Conservation (phyloP, 2,797 vertebrate species). For the Vultur gryphus region DNA sequence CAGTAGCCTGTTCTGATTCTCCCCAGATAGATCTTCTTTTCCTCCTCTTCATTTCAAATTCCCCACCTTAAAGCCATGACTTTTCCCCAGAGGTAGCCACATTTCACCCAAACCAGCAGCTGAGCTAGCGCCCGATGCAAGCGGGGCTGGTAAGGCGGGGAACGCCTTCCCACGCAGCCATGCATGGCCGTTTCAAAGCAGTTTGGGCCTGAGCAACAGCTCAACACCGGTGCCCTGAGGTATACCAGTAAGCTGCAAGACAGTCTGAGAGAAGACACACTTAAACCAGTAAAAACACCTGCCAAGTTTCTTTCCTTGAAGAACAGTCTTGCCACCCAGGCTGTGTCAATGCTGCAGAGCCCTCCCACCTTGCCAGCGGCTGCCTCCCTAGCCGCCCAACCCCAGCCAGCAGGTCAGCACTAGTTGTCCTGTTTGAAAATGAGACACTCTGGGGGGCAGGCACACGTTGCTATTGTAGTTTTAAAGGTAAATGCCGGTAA, state of each 20-base stretch:
- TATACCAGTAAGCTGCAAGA: not conserved
- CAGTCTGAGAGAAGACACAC: not conserved
- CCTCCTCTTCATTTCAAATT: not conserved
- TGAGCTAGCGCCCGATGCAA: fast-evolving
- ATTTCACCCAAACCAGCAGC: not conserved
- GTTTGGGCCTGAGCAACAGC: not conserved
- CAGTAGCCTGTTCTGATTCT: constrained; percentile 80
- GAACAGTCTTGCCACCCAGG: no score
- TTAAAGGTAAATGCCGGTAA: not conserved
- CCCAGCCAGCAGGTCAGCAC: not conserved
- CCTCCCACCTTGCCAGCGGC: fast-evolving
- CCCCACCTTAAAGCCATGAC: not conserved
- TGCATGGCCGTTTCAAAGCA: fast-evolving
- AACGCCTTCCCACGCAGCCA: not conserved
- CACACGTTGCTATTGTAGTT: fast-evolving
- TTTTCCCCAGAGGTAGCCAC: not conserved
- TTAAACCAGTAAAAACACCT: not conserved
- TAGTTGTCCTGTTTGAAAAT: not conserved
- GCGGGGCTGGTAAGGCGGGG: fast-evolving
- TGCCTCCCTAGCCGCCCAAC: fast-evolving
- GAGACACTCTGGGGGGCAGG: fast-evolving
- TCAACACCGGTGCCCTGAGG: not conserved
- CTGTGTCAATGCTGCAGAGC: fast-evolving
- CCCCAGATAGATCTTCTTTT: constrained; percentile 11
- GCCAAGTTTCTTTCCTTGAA: fast-evolving